These are phyloP conservation scores for Lampris incognitus DNA, from an alignment of 2,113 vertebrate genomes.

Conservation along the genomic window DNA sequence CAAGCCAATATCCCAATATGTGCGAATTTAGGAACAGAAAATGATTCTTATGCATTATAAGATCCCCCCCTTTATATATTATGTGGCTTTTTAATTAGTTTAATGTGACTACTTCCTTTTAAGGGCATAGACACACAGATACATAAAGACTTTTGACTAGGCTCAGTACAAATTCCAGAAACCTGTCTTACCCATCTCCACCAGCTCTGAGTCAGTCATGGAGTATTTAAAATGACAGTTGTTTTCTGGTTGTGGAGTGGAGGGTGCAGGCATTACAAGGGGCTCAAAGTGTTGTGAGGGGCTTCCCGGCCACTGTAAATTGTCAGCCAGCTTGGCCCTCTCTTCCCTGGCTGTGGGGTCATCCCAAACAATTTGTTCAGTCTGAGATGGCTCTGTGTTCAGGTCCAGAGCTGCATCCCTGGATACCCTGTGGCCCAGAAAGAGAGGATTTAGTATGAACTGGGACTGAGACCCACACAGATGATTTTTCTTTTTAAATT, in stretches of 20 bases:
- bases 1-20: too few relatives aligned
- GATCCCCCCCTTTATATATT: too few relatives aligned
- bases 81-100: too few relatives aligned
- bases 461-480: too few relatives aligned
- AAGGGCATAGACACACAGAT: too few relatives aligned
- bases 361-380: conserved; percentile 98
- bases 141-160: neutral
- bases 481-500: too few relatives aligned
- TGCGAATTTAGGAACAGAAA: too few relatives aligned
- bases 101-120: too few relatives aligned
- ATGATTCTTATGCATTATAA: too few relatives aligned
- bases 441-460: neutral
- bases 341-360: conserved; percentile 97
- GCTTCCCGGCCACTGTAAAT: conserved; percentile 93
- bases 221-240: conserved; percentile 75
- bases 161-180: neutral
- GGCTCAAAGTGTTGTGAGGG: conserved; percentile 89
- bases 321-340: conserved; percentile 93
- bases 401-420: conserved; percentile 84
- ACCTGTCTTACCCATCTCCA: conserved; percentile 85
- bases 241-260: conserved; percentile 53
- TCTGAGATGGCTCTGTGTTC: conserved; percentile 96
- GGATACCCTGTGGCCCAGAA: conserved; percentile 82
- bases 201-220: conserved; percentile 85
- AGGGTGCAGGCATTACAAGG: conserved; percentile 57